Evolutionary conservation across 2,888 invertebrate genomes (phyloP).

Genomic region (Pachliopta kotzebuea): DNA sequence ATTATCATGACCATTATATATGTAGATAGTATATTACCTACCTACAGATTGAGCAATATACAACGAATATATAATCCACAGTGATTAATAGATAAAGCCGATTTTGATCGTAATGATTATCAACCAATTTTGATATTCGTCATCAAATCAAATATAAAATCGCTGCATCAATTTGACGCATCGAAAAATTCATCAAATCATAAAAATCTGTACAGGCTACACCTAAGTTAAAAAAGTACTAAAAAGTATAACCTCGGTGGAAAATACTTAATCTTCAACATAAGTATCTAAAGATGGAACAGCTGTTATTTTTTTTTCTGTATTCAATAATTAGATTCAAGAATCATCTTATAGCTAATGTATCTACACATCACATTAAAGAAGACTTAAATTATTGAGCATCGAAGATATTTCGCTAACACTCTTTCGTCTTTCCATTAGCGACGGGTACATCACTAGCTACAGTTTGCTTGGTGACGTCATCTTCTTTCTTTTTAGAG

Average conservation of each 20-base stretch:
- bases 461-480: slow-evolving; percentile 2
- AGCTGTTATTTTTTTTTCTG: too few relatives aligned
- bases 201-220: not conserved
- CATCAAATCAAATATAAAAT: too few relatives aligned
- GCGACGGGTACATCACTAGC: slow-evolving; percentile 30
- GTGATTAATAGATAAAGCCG: too few relatives aligned
- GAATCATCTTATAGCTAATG: not conserved
- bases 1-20: too few relatives aligned
- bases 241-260: not conserved
- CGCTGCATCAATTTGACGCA: too few relatives aligned
- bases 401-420: slow-evolving; percentile 47
- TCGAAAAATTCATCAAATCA: too few relatives aligned
- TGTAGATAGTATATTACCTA: too few relatives aligned
- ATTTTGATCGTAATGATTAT: too few relatives aligned
- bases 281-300: too few relatives aligned
- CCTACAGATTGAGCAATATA: too few relatives aligned
- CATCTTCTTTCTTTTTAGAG: slow-evolving; percentile 25
- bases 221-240: not conserved
- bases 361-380: slow-evolving; percentile 34
- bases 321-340: not conserved
- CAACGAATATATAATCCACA: too few relatives aligned
- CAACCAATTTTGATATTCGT: too few relatives aligned
- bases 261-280: not conserved
- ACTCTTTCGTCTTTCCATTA: slow-evolving; percentile 57
- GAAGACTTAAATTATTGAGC: slow-evolving; percentile 31